phyloP scores from a whole-genome alignment of 2,113 vertebrate species.

The Cephalopterus ornatus region DNA sequence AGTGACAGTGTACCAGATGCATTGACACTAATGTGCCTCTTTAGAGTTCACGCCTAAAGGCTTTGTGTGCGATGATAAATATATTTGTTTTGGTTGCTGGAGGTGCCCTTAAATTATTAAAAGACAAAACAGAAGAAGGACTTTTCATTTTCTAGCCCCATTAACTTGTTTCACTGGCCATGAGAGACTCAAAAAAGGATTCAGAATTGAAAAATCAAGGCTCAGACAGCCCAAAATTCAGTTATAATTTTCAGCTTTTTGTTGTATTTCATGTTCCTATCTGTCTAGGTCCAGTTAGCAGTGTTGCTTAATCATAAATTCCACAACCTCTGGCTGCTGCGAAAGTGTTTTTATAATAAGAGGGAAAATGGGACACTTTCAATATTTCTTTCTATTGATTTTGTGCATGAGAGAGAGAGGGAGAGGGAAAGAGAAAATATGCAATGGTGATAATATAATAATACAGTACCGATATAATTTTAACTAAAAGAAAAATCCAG shows the following conservation, averaged over 20 bases:
- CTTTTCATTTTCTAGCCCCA: conserved; percentile 45
- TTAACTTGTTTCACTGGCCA: conserved; percentile 1
- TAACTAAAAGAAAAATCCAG: not conserved
- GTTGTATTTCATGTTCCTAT: not conserved
- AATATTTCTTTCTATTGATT: conserved; percentile 43
- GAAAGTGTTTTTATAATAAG: not conserved
- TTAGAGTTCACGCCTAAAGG: conserved; percentile 27
- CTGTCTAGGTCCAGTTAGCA: not conserved
- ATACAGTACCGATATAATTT: not conserved
- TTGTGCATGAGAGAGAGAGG: not conserved
- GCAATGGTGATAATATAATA: not conserved
- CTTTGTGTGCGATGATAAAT: conserved; percentile 56
- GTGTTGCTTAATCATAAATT: not conserved
- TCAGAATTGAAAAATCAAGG: conserved; percentile 15
- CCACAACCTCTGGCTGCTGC: not conserved
- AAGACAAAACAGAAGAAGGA: conserved; percentile 20
- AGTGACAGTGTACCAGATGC: conserved; percentile 35
- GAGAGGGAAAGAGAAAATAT: not conserved
- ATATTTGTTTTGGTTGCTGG: conserved; percentile 58
- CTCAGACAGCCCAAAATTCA: not conserved
- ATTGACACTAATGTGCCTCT: conserved; percentile 54
- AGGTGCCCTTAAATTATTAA: conserved; percentile 67
- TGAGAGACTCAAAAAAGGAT: not conserved
- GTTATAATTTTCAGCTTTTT: not conserved
- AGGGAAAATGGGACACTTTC: not conserved